phyloP scores from a whole-genome alignment of 1,140 invertebrate genomes.

The Mycetomoellerius zeteki region DNA sequence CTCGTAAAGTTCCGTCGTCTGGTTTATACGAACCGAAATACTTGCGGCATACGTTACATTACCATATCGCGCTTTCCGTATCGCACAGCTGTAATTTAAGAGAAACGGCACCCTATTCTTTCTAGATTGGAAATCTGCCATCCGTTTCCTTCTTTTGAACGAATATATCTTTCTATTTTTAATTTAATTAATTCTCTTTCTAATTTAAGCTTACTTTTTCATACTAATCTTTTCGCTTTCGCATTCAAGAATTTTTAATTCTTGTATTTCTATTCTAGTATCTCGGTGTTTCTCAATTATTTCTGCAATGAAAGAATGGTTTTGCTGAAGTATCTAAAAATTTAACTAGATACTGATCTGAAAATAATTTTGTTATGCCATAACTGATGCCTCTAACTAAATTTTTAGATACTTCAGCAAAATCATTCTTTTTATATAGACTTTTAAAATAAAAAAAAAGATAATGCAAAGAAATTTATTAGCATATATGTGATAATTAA shows the following conservation, averaged over 20 bases:
- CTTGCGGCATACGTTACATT: not conserved
- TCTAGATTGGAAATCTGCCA: not conserved
- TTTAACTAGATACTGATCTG: too few relatives aligned
- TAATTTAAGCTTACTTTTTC: not conserved
- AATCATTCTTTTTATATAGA: too few relatives aligned
- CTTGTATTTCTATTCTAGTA: too few relatives aligned
- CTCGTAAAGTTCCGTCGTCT: conserved; percentile 32
- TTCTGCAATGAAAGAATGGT: too few relatives aligned
- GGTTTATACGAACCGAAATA: conserved; percentile 1
- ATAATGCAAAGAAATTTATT: not conserved
- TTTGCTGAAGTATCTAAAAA: too few relatives aligned
- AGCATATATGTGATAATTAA: not conserved
- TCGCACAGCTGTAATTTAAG: not conserved
- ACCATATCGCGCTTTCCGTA: not conserved
- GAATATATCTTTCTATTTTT: not conserved
- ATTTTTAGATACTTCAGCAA: too few relatives aligned
- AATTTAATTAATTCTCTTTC: not conserved
- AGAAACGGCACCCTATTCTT: not conserved
- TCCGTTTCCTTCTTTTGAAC: too few relatives aligned
- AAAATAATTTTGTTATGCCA: too few relatives aligned
- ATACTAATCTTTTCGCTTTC: not conserved
- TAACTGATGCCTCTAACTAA: too few relatives aligned
- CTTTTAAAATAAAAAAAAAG: not conserved
- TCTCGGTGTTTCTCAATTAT: too few relatives aligned
- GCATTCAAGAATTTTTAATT: too few relatives aligned